Conservation (phyloP, 1,140 invertebrate genomes). For the Caligus rogercresseyi region DNA sequence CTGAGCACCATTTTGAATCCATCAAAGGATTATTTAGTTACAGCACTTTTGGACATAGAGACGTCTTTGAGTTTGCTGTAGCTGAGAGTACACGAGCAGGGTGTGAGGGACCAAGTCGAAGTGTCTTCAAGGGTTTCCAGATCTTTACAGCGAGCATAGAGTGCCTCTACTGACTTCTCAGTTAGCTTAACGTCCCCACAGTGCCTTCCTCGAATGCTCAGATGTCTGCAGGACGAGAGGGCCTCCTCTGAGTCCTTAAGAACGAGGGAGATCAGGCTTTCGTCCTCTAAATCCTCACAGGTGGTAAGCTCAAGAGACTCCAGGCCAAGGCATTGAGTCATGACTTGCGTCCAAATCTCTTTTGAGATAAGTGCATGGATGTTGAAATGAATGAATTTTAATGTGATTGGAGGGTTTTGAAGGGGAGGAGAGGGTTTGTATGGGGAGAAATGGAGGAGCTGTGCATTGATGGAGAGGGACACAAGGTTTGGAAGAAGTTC, state of each 20-base stretch:
- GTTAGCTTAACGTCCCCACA: neutral
- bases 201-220: neutral
- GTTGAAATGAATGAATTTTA: neutral
- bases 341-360: neutral
- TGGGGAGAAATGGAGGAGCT: neutral
- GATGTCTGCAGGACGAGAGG: neutral
- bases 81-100: neutral
- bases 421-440: neutral
- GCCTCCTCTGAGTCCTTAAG: neutral
- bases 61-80: neutral
- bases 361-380: neutral
- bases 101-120: neutral
- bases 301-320: neutral
- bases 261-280: neutral
- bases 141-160: neutral
- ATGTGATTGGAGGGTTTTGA: neutral
- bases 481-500: neutral
- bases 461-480: neutral
- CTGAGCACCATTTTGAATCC: too few species aligned
- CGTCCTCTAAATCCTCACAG: neutral
- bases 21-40: too few species aligned
- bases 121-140: neutral
- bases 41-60: too few species aligned
- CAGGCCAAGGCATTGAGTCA: neutral
- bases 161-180: neutral